Evolutionary conservation across 2,113 vertebrate species (phyloP).

Genomic region (Hucho hucho): DNA sequence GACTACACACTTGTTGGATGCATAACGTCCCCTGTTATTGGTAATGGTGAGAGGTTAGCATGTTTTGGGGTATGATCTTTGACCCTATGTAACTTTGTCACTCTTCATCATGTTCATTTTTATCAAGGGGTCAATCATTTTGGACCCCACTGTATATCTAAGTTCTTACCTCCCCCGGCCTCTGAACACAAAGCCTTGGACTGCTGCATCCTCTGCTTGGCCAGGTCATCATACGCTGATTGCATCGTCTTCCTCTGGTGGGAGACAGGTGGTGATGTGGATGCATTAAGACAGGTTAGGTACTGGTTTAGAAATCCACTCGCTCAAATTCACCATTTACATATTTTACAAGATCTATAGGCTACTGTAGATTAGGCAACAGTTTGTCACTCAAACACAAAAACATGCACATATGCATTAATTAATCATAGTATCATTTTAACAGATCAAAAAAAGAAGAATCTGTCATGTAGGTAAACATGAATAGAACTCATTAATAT

Average conservation of each 20-base stretch:
- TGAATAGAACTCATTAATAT: too few relatives aligned
- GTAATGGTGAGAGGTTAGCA: too few relatives aligned
- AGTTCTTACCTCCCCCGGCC: slow-evolving; percentile 61
- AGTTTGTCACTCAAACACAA: too few relatives aligned
- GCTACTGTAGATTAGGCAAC: too few relatives aligned
- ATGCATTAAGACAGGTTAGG: slow-evolving; percentile 24
- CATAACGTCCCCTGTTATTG: too few relatives aligned
- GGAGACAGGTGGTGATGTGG: background rate
- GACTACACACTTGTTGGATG: too few relatives aligned
- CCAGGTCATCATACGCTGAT: slow-evolving; percentile 43
- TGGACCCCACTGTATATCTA: background rate
- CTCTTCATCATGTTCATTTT: background rate
- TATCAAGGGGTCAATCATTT: background rate
- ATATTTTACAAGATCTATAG: background rate
- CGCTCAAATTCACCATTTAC: background rate
- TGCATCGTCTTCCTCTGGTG: slow-evolving; percentile 50
- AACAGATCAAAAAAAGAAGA: too few relatives aligned
- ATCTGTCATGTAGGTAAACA: too few relatives aligned
- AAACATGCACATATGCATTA: too few relatives aligned
- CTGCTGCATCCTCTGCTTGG: slow-evolving; percentile 67
- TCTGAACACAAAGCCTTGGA: slow-evolving; percentile 70
- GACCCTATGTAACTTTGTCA: too few relatives aligned
- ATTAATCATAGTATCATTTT: too few relatives aligned
- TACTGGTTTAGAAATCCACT: slow-evolving; percentile 1
- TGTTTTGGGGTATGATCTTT: too few relatives aligned